phyloP scores from a whole-genome alignment of 1,140 invertebrate genomes.

The Asobara japonica region DNA sequence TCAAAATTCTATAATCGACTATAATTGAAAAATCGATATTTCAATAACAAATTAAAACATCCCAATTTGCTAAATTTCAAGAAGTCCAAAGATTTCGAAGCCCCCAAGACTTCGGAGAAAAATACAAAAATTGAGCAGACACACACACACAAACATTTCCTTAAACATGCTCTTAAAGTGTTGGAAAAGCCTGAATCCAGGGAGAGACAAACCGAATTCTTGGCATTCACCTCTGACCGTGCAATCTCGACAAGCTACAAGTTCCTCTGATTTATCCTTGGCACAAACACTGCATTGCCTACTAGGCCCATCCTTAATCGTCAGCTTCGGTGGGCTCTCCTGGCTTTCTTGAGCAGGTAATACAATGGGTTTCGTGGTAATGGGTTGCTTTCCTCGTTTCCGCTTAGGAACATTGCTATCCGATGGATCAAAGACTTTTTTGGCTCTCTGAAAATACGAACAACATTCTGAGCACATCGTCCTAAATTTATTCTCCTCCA shows the following conservation, averaged over 20 bases:
- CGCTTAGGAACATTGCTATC: slow-evolving; percentile 76
- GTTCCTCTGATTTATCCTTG: slow-evolving; percentile 69
- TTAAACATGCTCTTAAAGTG: no score
- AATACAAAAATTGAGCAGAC: no score
- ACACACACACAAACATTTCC: no score
- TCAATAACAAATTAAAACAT: no score
- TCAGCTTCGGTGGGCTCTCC: slow-evolving; percentile 48
- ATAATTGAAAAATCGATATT: no score
- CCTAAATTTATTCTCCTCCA: no score
- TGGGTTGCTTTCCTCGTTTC: slow-evolving; percentile 72
- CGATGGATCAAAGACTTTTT: slow-evolving; percentile 83
- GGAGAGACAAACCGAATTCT: no score
- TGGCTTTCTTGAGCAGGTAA: slow-evolving; percentile 50
- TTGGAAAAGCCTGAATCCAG: no score
- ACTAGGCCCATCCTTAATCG: slow-evolving; percentile 63
- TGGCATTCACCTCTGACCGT: slow-evolving; percentile 79
- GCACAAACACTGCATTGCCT: slow-evolving; percentile 63
- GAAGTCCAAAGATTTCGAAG: no score
- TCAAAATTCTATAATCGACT: no score
- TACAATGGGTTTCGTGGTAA: slow-evolving; percentile 67
- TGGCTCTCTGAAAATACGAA: slow-evolving; percentile 67
- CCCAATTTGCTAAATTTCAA: no score
- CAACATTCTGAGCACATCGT: background rate
- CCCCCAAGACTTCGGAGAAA: no score
- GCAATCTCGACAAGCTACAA: slow-evolving; percentile 82